Evolutionary conservation across 2,888 invertebrate genomes (phyloP).

Genomic region (Heliconius hortense): DNA sequence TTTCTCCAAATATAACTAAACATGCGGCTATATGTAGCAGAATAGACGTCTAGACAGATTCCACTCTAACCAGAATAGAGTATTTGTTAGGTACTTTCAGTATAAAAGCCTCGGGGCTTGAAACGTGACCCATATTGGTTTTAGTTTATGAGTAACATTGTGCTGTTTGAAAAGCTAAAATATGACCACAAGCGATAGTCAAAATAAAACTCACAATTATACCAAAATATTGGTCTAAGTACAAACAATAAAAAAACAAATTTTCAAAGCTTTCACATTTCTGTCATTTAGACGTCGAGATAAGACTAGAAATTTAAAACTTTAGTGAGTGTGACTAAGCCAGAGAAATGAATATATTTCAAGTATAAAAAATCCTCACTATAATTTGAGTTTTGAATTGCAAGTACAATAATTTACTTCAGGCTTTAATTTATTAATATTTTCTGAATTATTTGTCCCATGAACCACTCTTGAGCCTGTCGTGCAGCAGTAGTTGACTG

Average conservation of each 20-base stretch:
- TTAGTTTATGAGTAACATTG: slow-evolving; percentile 7
- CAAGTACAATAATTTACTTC: background rate
- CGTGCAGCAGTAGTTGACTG: background rate
- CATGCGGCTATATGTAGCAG: slow-evolving; percentile 1
- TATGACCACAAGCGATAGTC: background rate
- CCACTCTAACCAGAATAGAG: slow-evolving; percentile 29
- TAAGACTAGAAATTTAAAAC: slow-evolving; percentile 1
- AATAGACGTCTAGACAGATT: slow-evolving; percentile 33
- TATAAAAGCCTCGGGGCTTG: slow-evolving; percentile 16
- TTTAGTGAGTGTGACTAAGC: background rate
- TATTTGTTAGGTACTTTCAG: slow-evolving; percentile 14
- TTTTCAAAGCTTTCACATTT: background rate
- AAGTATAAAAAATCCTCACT: background rate
- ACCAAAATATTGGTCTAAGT: too few species aligned
- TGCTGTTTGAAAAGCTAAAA: slow-evolving; percentile 6
- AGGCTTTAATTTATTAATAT: background rate
- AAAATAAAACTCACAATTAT: background rate
- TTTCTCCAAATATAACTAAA: slow-evolving; percentile 26
- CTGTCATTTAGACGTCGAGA: background rate
- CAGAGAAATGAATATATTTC: background rate
- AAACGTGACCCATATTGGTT: slow-evolving; percentile 24
- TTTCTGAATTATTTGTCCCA: too few species aligned
- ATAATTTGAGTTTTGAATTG: background rate
- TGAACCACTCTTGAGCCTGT: background rate
- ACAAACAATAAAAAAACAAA: background rate